Conservation (phyloP, 2,113 vertebrate species). For the Benitochromis conjunctus region DNA sequence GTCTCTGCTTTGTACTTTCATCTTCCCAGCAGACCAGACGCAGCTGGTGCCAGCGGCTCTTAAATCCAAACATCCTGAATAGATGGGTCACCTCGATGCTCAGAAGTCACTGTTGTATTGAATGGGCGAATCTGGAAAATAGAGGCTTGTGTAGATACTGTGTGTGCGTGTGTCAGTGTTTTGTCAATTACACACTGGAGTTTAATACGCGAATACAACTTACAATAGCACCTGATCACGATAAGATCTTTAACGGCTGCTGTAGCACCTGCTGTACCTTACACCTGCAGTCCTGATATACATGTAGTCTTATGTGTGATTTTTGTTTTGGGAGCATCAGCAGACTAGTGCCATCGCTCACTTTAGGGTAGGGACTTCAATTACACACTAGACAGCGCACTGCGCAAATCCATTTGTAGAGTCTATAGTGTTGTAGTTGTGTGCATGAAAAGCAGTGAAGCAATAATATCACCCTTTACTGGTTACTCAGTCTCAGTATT, state of each 20-base stretch:
- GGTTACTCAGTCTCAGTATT: conserved; percentile 17
- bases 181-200: conserved; percentile 19
- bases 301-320: background rate
- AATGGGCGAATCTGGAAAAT: conserved; percentile 8
- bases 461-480: conserved; percentile 61
- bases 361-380: conserved; percentile 27
- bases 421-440: conserved; percentile 36
- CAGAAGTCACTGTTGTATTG: conserved; percentile 14
- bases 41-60: conserved; percentile 52
- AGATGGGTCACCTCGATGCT: conserved; percentile 13
- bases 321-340: conserved; percentile 2
- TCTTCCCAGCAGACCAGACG: conserved; percentile 37
- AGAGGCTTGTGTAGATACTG: background rate
- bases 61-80: conserved; percentile 44
- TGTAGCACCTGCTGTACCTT: conserved; percentile 27
- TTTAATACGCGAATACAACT: conserved; percentile 29
- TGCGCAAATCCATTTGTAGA: conserved; percentile 34
- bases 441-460: conserved; percentile 61
- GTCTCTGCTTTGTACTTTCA: conserved; percentile 16
- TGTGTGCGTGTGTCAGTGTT: conserved; percentile 19
- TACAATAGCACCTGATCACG: conserved; percentile 16
- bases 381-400: conserved; percentile 38
- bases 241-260: conserved; percentile 22
- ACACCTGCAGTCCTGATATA: background rate
- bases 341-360: conserved; percentile 32